Evolutionary conservation across 2,888 invertebrate species (phyloP).

Genomic region (Gonocerus acuteangulatus): DNA sequence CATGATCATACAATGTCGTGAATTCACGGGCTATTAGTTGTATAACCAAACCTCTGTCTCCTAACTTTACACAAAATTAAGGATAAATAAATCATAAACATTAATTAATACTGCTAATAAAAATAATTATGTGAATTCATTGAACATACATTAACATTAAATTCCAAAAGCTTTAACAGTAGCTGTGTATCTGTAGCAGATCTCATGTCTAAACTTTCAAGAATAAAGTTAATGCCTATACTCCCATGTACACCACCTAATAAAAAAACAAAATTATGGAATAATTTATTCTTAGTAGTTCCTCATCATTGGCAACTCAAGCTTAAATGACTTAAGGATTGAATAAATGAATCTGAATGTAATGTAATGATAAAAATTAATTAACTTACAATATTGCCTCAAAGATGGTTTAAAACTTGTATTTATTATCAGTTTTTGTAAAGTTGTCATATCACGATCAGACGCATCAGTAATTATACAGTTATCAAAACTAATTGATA

Average conservation of each 20-base stretch:
- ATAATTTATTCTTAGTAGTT: too few relatives aligned
- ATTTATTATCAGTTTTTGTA: slow-evolving; percentile 30
- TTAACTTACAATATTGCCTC: slow-evolving; percentile 27
- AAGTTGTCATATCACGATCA: slow-evolving; percentile 31
- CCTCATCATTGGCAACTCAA: too few relatives aligned
- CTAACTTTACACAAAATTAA: slow-evolving; percentile 41
- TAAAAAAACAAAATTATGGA: slow-evolving; percentile 4
- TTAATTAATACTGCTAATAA: background rate
- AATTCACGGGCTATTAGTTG: slow-evolving; percentile 24
- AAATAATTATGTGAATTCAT: background rate
- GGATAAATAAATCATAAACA: background rate
- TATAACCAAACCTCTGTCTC: slow-evolving; percentile 24
- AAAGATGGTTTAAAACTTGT: slow-evolving; percentile 24
- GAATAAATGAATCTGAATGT: too few relatives aligned
- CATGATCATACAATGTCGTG: slow-evolving; percentile 28
- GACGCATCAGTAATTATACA: slow-evolving; percentile 33
- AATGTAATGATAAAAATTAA: background rate
- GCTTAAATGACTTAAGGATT: background rate
- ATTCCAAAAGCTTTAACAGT: slow-evolving; percentile 19
- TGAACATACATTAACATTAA: slow-evolving; percentile 21
- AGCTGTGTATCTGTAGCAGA: slow-evolving; percentile 44
- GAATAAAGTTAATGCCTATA: slow-evolving; percentile 55
- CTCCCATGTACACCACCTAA: slow-evolving; percentile 30
- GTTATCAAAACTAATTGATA: slow-evolving; percentile 32
- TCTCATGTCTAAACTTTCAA: slow-evolving; percentile 56